Evolutionary conservation across 1,140 invertebrate species (phyloP), one percentile per base, ranked within the genome.

Genomic region (Venturia canescens): DNA sequence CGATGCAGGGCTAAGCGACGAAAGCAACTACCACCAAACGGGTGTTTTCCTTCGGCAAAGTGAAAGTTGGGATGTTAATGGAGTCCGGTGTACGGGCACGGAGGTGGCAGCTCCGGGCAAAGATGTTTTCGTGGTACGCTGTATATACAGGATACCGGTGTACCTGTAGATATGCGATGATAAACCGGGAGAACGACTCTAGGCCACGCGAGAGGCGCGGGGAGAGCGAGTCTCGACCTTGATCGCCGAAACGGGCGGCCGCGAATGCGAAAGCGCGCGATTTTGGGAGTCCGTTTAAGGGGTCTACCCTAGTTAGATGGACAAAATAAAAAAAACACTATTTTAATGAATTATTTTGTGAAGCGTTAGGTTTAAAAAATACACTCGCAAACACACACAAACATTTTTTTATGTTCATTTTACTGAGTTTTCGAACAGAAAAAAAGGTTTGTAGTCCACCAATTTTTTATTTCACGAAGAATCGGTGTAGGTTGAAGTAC

Each of bases 11-110:
- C 60, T 29, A 66, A 29, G n/a, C 4, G 23, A 66, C 60, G 60
- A 23, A 29, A 70, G 67, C 38, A 70, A 34, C 67, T 34, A 70
- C 31, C 34, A 31, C 5, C 67, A 72, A 38, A 72, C n/a, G 70
- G n/a, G 70, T n/a, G 70, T 29, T 69, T n/a, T 29, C 29, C 38
- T 34, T 44, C 7, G 5, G 18, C 70, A 38, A 72, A 72, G 70
- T 72, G 70, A 72, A 72, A 72, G 70, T 72, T 26, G 3, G 38
- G 70, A 72, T 72, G 50, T 72, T 72, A 72, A 72, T 72, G 70
- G 70, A 38, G n/a, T 72, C 23, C n/a, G 34, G 70, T 9, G 38
- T 6, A 16, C 3, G 1, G 3, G 11, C 34, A n/a, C n/a, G n/a
- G 70, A 18, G 38, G 34, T 9, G 34, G n/a, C 9, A 15, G 70